phyloP scores from a whole-genome alignment of 2,888 invertebrate species.

The Malthinus seriepunctatus region DNA sequence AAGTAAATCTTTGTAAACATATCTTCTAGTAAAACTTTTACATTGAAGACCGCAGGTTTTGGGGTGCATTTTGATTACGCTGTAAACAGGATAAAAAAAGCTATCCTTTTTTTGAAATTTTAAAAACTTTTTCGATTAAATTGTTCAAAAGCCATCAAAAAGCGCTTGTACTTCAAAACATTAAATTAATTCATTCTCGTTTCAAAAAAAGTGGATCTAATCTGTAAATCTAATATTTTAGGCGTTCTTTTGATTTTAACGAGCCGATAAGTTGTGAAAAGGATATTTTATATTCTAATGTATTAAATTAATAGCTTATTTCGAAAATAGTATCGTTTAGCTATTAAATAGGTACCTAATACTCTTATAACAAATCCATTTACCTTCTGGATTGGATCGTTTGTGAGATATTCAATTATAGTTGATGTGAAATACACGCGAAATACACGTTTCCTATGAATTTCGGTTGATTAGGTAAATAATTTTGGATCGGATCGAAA shows the following conservation, averaged over 20 bases:
- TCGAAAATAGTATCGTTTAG: background rate
- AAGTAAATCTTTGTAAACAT: slow-evolving; percentile 4
- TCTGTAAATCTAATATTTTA: background rate
- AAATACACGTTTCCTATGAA: too few species aligned
- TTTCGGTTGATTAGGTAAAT: too few species aligned
- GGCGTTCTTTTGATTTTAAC: slow-evolving; percentile 1
- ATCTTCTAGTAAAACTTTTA: background rate
- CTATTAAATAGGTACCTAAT: background rate
- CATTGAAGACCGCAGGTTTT: background rate
- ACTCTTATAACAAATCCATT: background rate
- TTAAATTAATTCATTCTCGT: slow-evolving; percentile 1
- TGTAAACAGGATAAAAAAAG: background rate
- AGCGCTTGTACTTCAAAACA: background rate
- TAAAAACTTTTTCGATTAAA: slow-evolving; percentile 3
- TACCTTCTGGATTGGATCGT: too few species aligned
- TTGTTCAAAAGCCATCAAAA: background rate
- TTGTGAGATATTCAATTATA: too few species aligned
- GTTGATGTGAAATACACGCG: too few species aligned
- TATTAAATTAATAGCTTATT: too few species aligned
- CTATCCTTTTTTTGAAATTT: background rate
- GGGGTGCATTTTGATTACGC: slow-evolving; percentile 2
- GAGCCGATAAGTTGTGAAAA: background rate
- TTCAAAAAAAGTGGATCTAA: too few species aligned
- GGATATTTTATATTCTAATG: too few species aligned
- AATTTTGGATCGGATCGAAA: too few species aligned